Evolutionary conservation across 1,140 invertebrate species (phyloP), one percentile per base, ranked within the genome.

Genomic region (Hycleus cichorii): DNA sequence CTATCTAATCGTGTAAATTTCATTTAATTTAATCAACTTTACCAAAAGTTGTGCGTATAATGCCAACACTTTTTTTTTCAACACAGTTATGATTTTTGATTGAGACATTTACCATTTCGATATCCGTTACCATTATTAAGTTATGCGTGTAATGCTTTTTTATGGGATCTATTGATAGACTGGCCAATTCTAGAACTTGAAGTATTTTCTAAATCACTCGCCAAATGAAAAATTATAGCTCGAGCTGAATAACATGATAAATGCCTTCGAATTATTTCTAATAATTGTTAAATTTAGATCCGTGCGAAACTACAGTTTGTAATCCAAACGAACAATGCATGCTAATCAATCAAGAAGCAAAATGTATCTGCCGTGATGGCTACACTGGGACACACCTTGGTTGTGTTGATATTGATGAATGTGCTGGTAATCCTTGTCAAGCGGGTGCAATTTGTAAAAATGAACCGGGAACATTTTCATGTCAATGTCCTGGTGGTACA

Each of bases 291-390:
- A 9, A 44, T 49, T 51, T 66, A 92, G 90, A 95, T 85, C 93
- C 92, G 0, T 96, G 93, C 71, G 92, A 95, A 77, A 80, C 84
- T 45, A 74, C 91, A 9, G 81, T 82, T 42, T 95, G 93, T 74
- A 89, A 89, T 55, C 85, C 89, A 11, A 93, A 95, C 72, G 87
- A 91, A 3, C 87, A 93, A 64, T 96, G 93, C 71, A 89, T 93
- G 81, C 69, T 95, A 9, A 80, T 90, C 39, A 90, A 91, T 65
- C 85, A 89, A 61, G 78, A 84, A 62, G 88, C 91, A 0, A 88
- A 89, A 62, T 96, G 93, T 74, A 76, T 90, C 7, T 96, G 93
- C 67, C 81, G 80, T 40, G 81, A 78, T 50, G 90, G 90, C 4
- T 92, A 84, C 69, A 87, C 85, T 1, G 88, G 88, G 6, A 78